A percentile compares a stretch with the other conserved stretches of the same genome.
These are phyloP conservation scores for Molanna angustata DNA, from an alignment of 2,888 invertebrate genomes.

Conservation along the genomic window DNA sequence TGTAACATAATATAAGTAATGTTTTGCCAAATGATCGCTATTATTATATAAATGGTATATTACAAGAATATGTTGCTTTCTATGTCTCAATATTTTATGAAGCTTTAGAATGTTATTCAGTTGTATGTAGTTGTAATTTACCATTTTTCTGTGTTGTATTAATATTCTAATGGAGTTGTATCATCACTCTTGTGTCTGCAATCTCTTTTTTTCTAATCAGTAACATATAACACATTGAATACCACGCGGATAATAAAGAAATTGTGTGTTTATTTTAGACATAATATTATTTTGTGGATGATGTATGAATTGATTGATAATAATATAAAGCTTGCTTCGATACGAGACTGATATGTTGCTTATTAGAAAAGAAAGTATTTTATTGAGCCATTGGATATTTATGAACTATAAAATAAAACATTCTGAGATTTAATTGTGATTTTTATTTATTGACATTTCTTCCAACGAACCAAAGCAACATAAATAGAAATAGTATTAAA, in stretches of 20 bases:
- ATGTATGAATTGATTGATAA: slow-evolving; percentile 25
- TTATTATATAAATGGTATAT: slow-evolving; percentile 30
- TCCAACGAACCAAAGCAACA: no score
- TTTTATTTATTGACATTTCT: slow-evolving; percentile 14
- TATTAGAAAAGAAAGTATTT: slow-evolving; percentile 32
- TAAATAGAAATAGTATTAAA: no score
- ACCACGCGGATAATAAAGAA: neutral
- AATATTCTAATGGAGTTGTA: no score
- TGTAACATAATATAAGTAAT: slow-evolving; percentile 32
- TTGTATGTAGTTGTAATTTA: slow-evolving; percentile 31
- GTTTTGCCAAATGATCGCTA: slow-evolving; percentile 33
- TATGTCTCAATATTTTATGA: slow-evolving; percentile 33
- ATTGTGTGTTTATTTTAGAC: no score
- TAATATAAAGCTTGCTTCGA: slow-evolving; percentile 28
- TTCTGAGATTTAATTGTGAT: slow-evolving; percentile 25
- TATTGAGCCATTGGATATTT: slow-evolving; percentile 33
- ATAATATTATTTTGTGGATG: slow-evolving; percentile 22
- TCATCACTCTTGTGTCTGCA: no score
- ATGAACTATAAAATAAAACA: slow-evolving; percentile 29
- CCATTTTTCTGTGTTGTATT: slow-evolving; percentile 29
- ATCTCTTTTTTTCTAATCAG: slow-evolving; percentile 26
- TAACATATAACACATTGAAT: slow-evolving; percentile 3
- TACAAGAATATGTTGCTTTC: slow-evolving; percentile 31
- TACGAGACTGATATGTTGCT: slow-evolving; percentile 32
- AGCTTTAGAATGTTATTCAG: slow-evolving; percentile 33